Percentiles rank a stretch among this genome's conserved stretches.
Conservation (phyloP, 2,113 vertebrate species). For the Burhinus bistriatus region DNA sequence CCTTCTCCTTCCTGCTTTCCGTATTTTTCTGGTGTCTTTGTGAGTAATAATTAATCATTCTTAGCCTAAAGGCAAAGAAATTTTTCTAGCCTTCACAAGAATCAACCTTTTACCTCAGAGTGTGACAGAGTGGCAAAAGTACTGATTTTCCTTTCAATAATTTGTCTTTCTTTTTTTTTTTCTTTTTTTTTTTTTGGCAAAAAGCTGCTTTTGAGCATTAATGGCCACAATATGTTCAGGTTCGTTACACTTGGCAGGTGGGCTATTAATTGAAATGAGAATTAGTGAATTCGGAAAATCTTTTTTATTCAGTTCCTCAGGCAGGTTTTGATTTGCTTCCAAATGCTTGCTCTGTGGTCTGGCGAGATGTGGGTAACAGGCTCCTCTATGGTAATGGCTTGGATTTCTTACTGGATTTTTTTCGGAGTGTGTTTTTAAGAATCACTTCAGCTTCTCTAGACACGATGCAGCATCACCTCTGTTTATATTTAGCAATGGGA, state of each 20-base stretch:
- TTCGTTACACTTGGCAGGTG: conserved; percentile 16
- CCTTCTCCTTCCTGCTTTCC: neutral
- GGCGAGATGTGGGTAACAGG: neutral
- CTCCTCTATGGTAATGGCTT: neutral
- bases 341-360: neutral
- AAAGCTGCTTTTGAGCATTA: neutral
- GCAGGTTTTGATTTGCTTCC: conserved; percentile 51
- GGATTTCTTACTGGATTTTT: neutral
- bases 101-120: neutral
- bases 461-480: neutral
- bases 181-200: neutral
- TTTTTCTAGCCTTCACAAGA: neutral
- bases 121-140: neutral
- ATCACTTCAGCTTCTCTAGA: neutral
- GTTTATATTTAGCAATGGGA: neutral
- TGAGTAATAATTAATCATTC: conserved; percentile 1
- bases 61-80: neutral
- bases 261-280: conserved; percentile 19
- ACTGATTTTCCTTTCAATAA: neutral
- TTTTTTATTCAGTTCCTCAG: conserved; percentile 20
- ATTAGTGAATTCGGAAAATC: neutral
- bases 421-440: neutral
- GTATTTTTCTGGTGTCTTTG: neutral
- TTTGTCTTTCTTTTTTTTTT: neutral
- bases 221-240: neutral